Base-by-base conservation (phyloP, 1,140 invertebrate genomes). In the Neodiprion pinetum region DNA sequence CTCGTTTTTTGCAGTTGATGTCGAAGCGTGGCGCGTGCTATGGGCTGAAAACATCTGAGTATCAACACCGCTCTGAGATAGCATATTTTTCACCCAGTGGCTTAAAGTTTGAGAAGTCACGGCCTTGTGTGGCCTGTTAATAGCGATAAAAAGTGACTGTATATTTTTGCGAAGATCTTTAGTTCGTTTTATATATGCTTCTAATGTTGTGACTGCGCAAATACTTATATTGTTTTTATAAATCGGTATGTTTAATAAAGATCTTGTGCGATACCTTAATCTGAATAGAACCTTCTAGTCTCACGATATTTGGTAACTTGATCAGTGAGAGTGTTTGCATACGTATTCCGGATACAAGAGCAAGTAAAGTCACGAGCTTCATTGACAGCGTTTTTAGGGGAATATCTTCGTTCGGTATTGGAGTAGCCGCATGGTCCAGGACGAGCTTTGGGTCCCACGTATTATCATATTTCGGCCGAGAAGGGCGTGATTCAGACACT, bases 381-480 rank as follows among this genome's bases (percentile, higher is more conserved):
- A 74, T 69, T 8, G 76, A 73, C 2, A 82, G 17, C n/a, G 76
- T 47, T 67, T 80, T 50, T 23, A 81, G 49, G 47, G 23, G 53
- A 40, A 79, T 53, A n/a, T 77, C 68, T 67, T 75, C 66, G 50
- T 75, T 72, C 21, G 9, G 10, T 40, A 10, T 5, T 21, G n/a
- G 9, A 28, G 10, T 11, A 23, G 14, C 14, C 14, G 80, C n/a
- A 71, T 76, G 75, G 12, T 75, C 50, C 70, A 82, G 73, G 12
- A 82, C 79, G 14, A 82, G 40, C n/a, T 61, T 50, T 9, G 75
- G 76, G 23, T 83, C 75, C 79, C 79, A 82, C 1, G 79, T 80
- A n/a, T 70, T 61, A 47, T 74, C 72, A 67, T 82, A 81, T 73
- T 79, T 81, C 12, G 78, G 75, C 23, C 11, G 9, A 4, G 67